Percentiles rank a stretch among this genome's conserved stretches.
phyloP scores from a whole-genome alignment of 2,888 invertebrate genomes.

The Prenolepis imparis region DNA sequence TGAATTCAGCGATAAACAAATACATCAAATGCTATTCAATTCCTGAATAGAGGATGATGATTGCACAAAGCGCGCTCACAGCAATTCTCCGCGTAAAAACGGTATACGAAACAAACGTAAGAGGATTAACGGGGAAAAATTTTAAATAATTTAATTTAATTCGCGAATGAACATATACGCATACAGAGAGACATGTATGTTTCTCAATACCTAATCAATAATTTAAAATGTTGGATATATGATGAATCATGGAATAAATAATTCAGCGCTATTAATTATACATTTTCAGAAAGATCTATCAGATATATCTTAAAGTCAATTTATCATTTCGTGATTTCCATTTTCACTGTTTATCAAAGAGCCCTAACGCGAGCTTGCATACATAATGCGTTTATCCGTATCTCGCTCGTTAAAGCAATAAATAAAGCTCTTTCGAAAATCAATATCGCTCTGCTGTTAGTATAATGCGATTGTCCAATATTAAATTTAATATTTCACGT shows the following conservation, averaged over 20 bases:
- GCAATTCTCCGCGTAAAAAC: background rate
- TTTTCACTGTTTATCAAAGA: conserved; percentile 61
- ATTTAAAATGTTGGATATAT: background rate
- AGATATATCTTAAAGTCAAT: conserved; percentile 61
- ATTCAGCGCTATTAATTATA: conserved; percentile 8
- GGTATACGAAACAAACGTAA: background rate
- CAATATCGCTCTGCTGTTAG: conserved; percentile 54
- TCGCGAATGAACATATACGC: background rate
- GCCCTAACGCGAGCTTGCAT: conserved; percentile 60
- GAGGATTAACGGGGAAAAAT: background rate
- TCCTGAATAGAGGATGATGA: conserved; percentile 36
- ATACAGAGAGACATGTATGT: background rate
- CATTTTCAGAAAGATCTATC: background rate
- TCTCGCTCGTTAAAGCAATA: conserved; percentile 25
- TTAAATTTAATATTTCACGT: conserved; percentile 46
- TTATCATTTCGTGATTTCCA: conserved; percentile 66
- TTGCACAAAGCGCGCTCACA: conserved; percentile 1
- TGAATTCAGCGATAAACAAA: conserved; percentile 39
- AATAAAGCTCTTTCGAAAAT: conserved; percentile 60
- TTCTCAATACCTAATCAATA: background rate
- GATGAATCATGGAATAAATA: background rate
- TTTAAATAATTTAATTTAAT: conserved; percentile 7
- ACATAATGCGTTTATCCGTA: conserved; percentile 43
- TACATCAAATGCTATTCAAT: conserved; percentile 35
- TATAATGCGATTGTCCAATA: conserved; percentile 42